Evolutionary conservation across 2,797 vertebrate species (phyloP).

Genomic region (Amniataba percoides): DNA sequence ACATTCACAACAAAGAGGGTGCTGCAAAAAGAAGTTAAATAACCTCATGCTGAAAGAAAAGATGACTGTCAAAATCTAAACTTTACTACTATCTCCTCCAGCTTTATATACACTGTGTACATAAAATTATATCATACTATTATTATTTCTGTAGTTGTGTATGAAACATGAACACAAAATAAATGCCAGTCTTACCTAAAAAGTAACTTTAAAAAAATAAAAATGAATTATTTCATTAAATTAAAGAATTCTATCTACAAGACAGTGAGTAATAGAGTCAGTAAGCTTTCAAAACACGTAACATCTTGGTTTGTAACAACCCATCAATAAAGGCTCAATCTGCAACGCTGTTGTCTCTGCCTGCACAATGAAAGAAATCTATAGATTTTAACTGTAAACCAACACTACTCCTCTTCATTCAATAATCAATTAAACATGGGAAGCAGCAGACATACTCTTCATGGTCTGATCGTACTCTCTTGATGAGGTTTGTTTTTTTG

Average conservation of each 20-base stretch:
- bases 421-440: not conserved
- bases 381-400: not conserved
- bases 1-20: conserved; percentile 51
- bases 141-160: not conserved
- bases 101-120: conserved; percentile 1
- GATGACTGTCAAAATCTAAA: not conserved
- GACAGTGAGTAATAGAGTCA: conserved; percentile 2
- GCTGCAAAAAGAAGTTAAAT: conserved; percentile 44
- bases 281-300: conserved; percentile 20
- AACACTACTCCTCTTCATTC: not conserved
- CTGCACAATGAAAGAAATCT: not conserved
- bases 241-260: not conserved
- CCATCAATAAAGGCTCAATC: not conserved
- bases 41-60: conserved; percentile 45
- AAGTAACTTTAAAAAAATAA: too few species aligned
- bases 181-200: conserved; percentile 5
- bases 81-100: not conserved
- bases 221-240: too few species aligned
- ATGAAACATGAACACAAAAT: not conserved
- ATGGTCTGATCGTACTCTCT: not conserved
- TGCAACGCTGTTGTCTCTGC: not conserved
- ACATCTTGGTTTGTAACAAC: conserved; percentile 1
- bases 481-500: conserved; percentile 1
- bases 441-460: not conserved
- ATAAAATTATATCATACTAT: not conserved